phyloP scores from a whole-genome alignment of 2,113 vertebrate species.

The Myotis lucifugus region DNA sequence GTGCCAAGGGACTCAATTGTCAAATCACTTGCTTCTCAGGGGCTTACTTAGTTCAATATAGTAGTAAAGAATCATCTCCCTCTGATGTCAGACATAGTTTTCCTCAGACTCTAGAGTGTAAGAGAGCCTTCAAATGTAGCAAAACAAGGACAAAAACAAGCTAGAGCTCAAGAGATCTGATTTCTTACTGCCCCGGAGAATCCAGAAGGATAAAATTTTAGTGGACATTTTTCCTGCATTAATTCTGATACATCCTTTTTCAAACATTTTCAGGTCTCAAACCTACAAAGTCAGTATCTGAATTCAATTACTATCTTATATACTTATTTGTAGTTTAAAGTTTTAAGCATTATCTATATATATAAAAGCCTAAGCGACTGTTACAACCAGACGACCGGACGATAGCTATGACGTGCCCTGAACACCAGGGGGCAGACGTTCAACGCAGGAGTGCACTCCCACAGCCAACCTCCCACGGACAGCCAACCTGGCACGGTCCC shows the following conservation, averaged over 20 bases:
- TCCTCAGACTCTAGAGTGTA: not conserved
- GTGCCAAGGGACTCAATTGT: not conserved
- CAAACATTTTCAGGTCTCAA: not conserved
- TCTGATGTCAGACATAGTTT: not conserved
- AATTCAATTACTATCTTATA: not conserved
- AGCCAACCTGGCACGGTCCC: too few species aligned
- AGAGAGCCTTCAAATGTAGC: not conserved
- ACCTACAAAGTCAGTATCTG: not conserved
- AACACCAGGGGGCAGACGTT: too few species aligned
- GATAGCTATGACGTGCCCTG: too few species aligned
- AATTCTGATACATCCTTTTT: not conserved
- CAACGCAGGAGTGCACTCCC: too few species aligned
- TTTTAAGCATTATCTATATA: not conserved
- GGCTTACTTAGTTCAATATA: not conserved
- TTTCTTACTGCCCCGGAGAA: not conserved
- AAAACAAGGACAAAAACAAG: conserved; percentile 1
- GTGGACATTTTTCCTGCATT: not conserved
- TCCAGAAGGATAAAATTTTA: not conserved
- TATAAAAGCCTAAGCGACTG: too few species aligned
- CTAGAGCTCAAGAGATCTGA: not conserved
- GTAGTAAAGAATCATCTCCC: not conserved
- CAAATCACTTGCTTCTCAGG: not conserved
- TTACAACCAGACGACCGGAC: too few species aligned
- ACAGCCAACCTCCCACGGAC: too few species aligned
- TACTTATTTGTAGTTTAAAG: not conserved